phyloP scores from a whole-genome alignment of 2,888 invertebrate species.

The Mythimna vitellina region DNA sequence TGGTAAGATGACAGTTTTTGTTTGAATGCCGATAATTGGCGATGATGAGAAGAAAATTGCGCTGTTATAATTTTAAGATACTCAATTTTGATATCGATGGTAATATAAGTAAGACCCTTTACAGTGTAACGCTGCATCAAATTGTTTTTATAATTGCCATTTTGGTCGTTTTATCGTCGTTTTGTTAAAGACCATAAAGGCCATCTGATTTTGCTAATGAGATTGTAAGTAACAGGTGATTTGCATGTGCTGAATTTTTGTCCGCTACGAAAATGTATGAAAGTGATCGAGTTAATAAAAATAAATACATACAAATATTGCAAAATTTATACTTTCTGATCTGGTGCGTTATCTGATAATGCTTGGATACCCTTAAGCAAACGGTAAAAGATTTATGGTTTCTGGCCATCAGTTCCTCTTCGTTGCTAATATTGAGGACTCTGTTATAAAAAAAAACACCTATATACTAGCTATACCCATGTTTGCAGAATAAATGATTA shows the following conservation, averaged over 20 bases:
- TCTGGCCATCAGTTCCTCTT: not conserved
- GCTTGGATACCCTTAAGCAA: not conserved
- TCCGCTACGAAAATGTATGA: not conserved
- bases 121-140: slow-evolving; percentile 23
- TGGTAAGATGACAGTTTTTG: slow-evolving; percentile 28
- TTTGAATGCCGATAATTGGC: slow-evolving; percentile 44
- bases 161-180: slow-evolving; percentile 4
- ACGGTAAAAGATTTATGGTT: not conserved
- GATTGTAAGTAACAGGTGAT: not conserved
- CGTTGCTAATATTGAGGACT: too few species aligned
- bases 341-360: too few species aligned
- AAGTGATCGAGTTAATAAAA: not conserved
- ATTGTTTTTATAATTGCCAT: slow-evolving; percentile 15
- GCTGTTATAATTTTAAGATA: slow-evolving; percentile 17
- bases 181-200: slow-evolving; percentile 5
- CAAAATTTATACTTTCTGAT: not conserved
- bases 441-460: too few species aligned
- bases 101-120: slow-evolving; percentile 2
- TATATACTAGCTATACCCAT: too few species aligned
- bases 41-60: slow-evolving; percentile 38
- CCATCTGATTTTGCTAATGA: slow-evolving; percentile 14
- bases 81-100: not conserved
- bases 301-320: too few species aligned
- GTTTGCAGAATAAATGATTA: too few species aligned
- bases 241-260: not conserved